These are phyloP conservation scores for Neodiprion lecontei DNA, from an alignment of 1,140 invertebrate species.

Conservation along the genomic window DNA sequence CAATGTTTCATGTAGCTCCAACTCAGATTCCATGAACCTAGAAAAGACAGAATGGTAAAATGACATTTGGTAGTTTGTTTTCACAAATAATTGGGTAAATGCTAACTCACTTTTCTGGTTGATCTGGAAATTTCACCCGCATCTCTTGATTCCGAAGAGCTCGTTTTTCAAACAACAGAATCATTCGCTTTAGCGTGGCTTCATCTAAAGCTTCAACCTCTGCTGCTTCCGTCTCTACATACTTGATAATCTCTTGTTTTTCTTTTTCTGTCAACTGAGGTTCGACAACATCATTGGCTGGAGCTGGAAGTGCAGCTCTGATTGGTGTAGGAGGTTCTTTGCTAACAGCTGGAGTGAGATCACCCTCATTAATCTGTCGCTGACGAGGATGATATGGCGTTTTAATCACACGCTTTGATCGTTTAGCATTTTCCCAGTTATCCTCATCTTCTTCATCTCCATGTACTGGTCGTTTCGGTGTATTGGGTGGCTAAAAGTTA, in stretches of 20 bases:
- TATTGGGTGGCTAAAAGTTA: conserved; percentile 73
- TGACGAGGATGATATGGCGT: conserved; percentile 58
- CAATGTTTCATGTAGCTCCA: conserved; percentile 91
- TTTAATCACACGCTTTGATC: conserved; percentile 53
- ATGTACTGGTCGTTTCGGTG: conserved; percentile 71
- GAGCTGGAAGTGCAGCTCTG: conserved; percentile 56
- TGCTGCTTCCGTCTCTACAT: conserved; percentile 81
- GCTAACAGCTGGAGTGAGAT: conserved; percentile 57
- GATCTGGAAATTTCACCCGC: conserved; percentile 97
- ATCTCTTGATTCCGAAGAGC: conserved; percentile 96
- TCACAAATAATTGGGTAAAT: background rate
- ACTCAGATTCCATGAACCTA: conserved; percentile 98
- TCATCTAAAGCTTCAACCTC: conserved; percentile 88
- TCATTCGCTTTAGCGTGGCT: conserved; percentile 84
- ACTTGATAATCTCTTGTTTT: conserved; percentile 79
- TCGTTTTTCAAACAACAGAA: conserved; percentile 93
- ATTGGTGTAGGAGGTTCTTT: conserved; percentile 63
- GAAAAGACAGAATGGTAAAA: conserved; percentile 30
- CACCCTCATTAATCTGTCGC: conserved; percentile 46
- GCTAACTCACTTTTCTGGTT: conserved; percentile 83
- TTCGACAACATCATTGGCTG: conserved; percentile 65
- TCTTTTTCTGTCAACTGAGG: conserved; percentile 75
- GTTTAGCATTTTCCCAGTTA: conserved; percentile 64
- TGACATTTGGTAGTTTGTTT: no score
- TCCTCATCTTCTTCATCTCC: conserved; percentile 73